phyloP scores from a whole-genome alignment of 2,888 invertebrate genomes.

The Ephialtes manifestator region DNA sequence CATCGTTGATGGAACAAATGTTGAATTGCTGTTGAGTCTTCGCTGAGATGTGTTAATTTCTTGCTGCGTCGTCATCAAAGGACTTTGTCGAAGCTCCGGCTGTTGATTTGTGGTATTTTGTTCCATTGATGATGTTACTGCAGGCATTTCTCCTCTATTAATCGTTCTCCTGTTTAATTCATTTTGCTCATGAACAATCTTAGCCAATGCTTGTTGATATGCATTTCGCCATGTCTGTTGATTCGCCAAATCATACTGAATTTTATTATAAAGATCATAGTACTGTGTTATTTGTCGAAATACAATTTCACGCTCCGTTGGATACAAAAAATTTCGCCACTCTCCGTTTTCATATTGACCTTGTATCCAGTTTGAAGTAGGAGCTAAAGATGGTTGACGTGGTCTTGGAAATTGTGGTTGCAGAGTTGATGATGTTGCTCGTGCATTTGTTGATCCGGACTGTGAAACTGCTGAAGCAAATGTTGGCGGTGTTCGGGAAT shows the following conservation, averaged over 20 bases:
- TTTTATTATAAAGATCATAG: no score
- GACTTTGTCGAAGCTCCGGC: not conserved
- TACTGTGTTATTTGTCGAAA: no score
- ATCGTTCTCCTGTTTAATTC: not conserved
- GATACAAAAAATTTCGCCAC: no score
- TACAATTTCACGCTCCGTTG: no score
- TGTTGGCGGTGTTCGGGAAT: no score
- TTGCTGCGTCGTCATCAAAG: not conserved
- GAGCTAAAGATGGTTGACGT: not conserved
- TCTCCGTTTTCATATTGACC: no score
- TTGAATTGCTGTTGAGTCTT: not conserved
- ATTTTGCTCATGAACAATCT: not conserved
- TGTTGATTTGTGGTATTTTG: not conserved
- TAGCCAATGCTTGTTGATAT: no score
- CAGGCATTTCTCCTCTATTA: not conserved
- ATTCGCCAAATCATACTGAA: no score
- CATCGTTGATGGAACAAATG: not conserved
- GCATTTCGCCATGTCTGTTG: no score
- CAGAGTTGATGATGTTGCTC: not conserved
- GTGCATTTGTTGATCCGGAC: not conserved
- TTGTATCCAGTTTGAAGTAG: no score
- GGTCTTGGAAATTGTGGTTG: not conserved
- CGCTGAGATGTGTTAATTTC: not conserved
- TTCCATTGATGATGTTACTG: not conserved
- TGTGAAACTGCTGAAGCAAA: no score